A percentile compares a stretch with the other conserved stretches of the same genome.
Evolutionary conservation across 2,797 vertebrate genomes (phyloP).

Genomic region (Microctenopoma lineatum): DNA sequence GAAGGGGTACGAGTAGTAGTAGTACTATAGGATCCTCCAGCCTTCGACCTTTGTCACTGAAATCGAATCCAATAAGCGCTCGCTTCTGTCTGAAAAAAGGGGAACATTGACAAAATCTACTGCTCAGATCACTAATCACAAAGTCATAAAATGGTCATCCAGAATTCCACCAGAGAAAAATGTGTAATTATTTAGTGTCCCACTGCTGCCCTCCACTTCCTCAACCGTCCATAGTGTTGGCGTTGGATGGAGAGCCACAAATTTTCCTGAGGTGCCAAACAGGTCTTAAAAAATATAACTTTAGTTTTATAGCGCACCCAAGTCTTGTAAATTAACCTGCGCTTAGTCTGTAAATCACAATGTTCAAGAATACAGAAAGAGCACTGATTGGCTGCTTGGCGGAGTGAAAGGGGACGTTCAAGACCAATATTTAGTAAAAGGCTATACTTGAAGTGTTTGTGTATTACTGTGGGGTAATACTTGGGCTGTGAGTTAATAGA

Average conservation of each 20-base stretch:
- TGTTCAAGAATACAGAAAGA: background rate
- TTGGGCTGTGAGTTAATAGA: constrained; percentile 24
- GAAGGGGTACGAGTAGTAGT: constrained; percentile 19
- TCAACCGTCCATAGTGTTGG: background rate
- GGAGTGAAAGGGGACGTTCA: background rate
- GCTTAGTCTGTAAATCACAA: constrained; percentile 13
- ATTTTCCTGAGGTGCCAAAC: constrained; percentile 29
- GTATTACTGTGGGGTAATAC: constrained; percentile 22
- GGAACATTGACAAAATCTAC: constrained; percentile 37
- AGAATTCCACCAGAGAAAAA: constrained; percentile 32
- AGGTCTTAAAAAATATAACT: constrained; percentile 16
- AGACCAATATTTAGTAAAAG: constrained; percentile 18
- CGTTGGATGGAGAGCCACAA: constrained; percentile 17
- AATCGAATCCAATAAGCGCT: constrained; percentile 13
- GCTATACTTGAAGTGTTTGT: constrained; percentile 2
- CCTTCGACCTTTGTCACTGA: constrained; percentile 44
- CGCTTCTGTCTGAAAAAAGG: constrained; percentile 43
- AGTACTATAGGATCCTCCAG: constrained; percentile 27
- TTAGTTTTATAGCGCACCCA: constrained; percentile 22
- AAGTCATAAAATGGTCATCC: constrained; percentile 49
- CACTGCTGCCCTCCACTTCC: constrained; percentile 12
- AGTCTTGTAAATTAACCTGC: constrained; percentile 25
- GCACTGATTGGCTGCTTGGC: background rate
- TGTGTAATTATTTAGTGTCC: constrained; percentile 38
- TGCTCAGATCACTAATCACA: constrained; percentile 30